Base-by-base conservation (phyloP, 2,888 invertebrate genomes). In the Melanostoma mellinum region DNA sequence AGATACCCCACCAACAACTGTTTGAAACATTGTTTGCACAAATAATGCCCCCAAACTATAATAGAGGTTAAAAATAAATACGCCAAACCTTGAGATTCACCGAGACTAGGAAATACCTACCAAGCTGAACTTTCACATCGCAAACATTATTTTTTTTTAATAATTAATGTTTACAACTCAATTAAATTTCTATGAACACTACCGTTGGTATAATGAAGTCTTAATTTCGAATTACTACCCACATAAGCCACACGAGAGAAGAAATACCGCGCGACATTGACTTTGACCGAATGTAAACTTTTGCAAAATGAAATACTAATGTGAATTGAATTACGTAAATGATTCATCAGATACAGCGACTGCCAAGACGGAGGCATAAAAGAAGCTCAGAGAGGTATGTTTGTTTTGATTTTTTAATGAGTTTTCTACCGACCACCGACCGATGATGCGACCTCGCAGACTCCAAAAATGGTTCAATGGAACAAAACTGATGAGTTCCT, bases 211-310 rank as follows among this genome's bases (percentile, higher is more conserved):
- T 20, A 44, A 33, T 60, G 4, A 32, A 3, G 5, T 38, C 38
- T 38, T 58, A 40, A 20, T 38, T 38, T 30, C 20, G 38, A 36
- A 55, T 20, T 36, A 20, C 38, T 20, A 20, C 38, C 2, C 6
- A 35, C 36, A 8, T 0, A 55, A 9, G 2, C 6, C 9, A 36
- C 38, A 20, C 5, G 5, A 40, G n/a, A 58, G n/a, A 10, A 44
- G 44, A 44, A 60, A 9, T 56, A 56, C 32, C 10, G 33, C 32
- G 8, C 32, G 69, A 20, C 76, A 63, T 80, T 80, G 76, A 76
- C 80, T 75, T 76, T 80, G 75, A 69, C 75, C 76, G 69, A 44
- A 58, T 46, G 69, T 63, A 63, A 69, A 71, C 75, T 75, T 58
- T 68, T 33, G 60, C 42, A 38, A 6, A 35, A 33, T 6, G 8